Conservation (phyloP, 1,140 invertebrate genomes). For the Probaryconus sp. region DNA sequence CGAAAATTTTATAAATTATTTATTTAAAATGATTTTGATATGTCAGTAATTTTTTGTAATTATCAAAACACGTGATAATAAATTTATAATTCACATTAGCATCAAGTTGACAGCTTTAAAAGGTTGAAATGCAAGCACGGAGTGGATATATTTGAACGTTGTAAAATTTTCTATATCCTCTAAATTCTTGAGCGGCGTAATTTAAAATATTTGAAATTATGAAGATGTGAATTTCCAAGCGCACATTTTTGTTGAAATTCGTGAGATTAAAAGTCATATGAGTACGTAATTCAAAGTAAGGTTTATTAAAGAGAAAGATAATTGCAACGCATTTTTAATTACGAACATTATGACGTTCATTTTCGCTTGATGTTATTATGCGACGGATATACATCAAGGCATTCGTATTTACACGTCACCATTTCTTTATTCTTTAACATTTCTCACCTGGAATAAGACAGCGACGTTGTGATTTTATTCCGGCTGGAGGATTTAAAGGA, state of each 20-base stretch:
- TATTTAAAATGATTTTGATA: too few species aligned
- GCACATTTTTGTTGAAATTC: constrained; percentile 37
- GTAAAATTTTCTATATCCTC: constrained; percentile 36
- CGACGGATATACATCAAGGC: constrained; percentile 9
- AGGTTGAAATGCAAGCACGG: too few species aligned
- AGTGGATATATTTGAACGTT: too few species aligned
- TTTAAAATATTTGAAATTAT: constrained; percentile 44
- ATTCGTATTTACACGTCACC: constrained; percentile 22
- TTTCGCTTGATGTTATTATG: constrained; percentile 49
- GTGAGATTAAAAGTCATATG: constrained; percentile 51
- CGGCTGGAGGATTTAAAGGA: constrained; percentile 31
- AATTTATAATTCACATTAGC: too few species aligned
- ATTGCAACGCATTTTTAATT: constrained; percentile 52
- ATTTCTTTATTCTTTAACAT: constrained; percentile 48
- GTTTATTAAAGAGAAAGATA: constrained; percentile 39
- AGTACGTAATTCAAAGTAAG: constrained; percentile 42
- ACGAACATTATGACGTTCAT: constrained; percentile 36
- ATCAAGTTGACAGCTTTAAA: too few species aligned
- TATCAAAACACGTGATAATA: too few species aligned
- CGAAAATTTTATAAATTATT: too few species aligned
- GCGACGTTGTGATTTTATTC: constrained; percentile 43
- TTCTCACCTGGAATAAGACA: constrained; percentile 52
- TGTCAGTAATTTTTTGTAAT: too few species aligned
- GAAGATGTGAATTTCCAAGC: constrained; percentile 32
- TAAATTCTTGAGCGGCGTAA: constrained; percentile 24